These are phyloP conservation scores for Bolinopsis microptera DNA, from an alignment of 37 sponge, comb jelly and placozoan species.

Conservation along the genomic window DNA sequence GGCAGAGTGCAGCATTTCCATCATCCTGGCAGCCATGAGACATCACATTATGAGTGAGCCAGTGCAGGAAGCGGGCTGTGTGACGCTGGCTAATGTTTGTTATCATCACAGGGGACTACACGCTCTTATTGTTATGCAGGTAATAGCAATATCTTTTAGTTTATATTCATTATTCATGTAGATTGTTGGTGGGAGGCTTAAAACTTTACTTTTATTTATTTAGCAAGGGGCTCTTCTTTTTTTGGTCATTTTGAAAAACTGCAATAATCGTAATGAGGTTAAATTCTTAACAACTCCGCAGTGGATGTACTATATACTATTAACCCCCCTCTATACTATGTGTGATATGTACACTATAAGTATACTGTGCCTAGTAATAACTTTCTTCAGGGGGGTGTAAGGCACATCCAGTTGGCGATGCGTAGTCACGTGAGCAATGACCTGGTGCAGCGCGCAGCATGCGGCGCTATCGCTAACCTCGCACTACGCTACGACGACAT, in stretches of 20 bases:
- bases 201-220: no score
- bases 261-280: no score
- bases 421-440: conserved; percentile 35
- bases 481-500: conserved; percentile 37
- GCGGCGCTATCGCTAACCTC: conserved; percentile 34
- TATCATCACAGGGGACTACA: conserved; percentile 12
- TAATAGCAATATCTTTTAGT: no score
- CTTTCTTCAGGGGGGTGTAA: conserved; percentile 17
- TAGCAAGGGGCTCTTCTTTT: no score
- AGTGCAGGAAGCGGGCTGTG: conserved; percentile 45
- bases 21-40: conserved; percentile 43
- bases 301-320: no score
- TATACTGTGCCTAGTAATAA: no score
- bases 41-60: conserved; percentile 62
- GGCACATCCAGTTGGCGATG: conserved; percentile 44
- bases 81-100: conserved; percentile 25
- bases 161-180: background rate
- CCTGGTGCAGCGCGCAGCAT: conserved; percentile 40
- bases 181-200: background rate
- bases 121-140: conserved; percentile 52
- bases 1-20: conserved; percentile 45
- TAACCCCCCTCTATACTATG: no score
- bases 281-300: no score
- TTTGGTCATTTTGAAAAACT: no score
- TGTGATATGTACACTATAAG: no score